Evolutionary conservation across 2,888 invertebrate species (phyloP), one percentile per base, ranked within the genome.

Genomic region (Latrodectus elegans): DNA sequence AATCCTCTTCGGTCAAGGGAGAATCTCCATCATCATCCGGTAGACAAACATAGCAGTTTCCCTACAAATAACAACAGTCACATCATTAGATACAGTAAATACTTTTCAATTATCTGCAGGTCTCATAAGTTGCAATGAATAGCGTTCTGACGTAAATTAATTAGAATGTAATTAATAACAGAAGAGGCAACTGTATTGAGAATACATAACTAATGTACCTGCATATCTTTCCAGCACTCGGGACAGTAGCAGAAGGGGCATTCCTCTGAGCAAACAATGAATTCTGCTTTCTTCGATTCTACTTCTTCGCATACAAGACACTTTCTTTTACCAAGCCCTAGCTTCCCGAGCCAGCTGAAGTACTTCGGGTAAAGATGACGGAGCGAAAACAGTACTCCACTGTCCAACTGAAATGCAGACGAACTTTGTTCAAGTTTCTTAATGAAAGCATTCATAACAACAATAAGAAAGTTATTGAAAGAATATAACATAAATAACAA

Each of bases 241-340:
- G 52, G 65, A 22, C 88, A 88, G 14, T 88, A 88, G 51, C 72
- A 52, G 65, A 88, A 88, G 11, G 88, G 88, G 17, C 88, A 88
- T n/a, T 84, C 79, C 22, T 78, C 60, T 10, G 88, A 72, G 52
- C 88, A 88, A n/a, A 60, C 22, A n/a, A 71, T 51, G 15, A 88
- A 84, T 3, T 11, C 17, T 8, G 22, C 38, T 17, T 67, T 82
- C n/a, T 9, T 75, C 2, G 75, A 73, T 79, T 88, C 88, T 0
- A 68, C 67, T 75, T 88, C 88, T 52, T 64, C 75, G 26, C 88
- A 88, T 8, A 88, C 65, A 11, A 88, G 67, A 38, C 88, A 88
- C 17, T 80, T 73, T 49, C 55, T 52, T 49, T 74, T 79, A 11
- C 88, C 88, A 0, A 88, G 22, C 8, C 88, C 88, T 10, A 84